Evolutionary conservation across 2,113 vertebrate species (phyloP).

Genomic region (Nesoenas mayeri): DNA sequence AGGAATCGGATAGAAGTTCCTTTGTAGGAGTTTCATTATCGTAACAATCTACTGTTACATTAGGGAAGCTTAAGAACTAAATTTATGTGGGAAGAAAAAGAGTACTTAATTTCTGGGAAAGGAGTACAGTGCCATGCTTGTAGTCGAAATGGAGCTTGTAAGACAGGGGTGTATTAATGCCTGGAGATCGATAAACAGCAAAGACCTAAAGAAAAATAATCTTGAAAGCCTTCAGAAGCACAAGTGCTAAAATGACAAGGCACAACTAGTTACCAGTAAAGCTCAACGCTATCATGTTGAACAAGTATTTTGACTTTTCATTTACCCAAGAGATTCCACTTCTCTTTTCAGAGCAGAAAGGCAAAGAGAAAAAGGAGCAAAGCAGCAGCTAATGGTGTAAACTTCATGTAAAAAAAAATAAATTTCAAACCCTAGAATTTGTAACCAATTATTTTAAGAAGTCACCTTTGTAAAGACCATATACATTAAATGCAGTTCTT

Average conservation of each 20-base stretch:
- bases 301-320: neutral
- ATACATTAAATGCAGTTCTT: neutral
- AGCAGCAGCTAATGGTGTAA: neutral
- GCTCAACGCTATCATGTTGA: neutral
- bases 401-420: neutral
- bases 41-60: neutral
- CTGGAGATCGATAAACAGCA: neutral
- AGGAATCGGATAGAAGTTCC: neutral
- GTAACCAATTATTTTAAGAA: neutral
- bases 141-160: neutral
- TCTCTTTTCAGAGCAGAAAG: neutral
- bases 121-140: neutral
- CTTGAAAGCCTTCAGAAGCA: constrained; percentile 35
- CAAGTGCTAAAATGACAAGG: neutral
- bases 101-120: neutral
- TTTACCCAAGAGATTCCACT: neutral
- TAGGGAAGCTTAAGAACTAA: neutral
- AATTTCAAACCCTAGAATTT: neutral
- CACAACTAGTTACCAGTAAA: constrained; percentile 26
- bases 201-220: neutral
- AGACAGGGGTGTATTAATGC: neutral
- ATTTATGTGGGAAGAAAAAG: neutral
- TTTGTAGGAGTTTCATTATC: neutral
- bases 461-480: neutral
- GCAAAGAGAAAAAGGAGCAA: neutral